Conservation (phyloP, 2,113 vertebrate genomes). For the Hippocampus abdominalis region DNA sequence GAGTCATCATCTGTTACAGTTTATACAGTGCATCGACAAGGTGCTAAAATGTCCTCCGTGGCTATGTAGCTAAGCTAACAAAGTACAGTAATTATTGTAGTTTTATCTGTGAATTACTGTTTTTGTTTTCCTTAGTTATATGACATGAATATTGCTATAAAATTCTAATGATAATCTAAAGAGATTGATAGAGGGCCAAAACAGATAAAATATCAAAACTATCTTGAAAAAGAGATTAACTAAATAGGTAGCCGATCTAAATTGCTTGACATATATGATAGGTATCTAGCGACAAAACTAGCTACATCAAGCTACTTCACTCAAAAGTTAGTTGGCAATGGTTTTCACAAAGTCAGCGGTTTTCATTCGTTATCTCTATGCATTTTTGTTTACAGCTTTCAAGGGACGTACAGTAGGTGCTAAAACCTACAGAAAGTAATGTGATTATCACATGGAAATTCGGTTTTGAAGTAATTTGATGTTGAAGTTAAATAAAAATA, state of each 20-base stretch:
- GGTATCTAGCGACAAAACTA: neutral
- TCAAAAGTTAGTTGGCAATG: slow-evolving; percentile 38
- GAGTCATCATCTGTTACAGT: neutral
- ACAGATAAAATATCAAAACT: too few relatives aligned
- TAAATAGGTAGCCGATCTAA: too few relatives aligned
- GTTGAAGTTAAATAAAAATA: slow-evolving; percentile 39
- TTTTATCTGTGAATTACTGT: too few relatives aligned
- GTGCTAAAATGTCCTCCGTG: neutral
- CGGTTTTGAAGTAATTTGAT: slow-evolving; percentile 39
- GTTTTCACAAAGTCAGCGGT: slow-evolving; percentile 7
- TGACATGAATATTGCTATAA: too few relatives aligned
- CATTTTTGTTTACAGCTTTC: slow-evolving; percentile 27
- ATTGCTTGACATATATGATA: too few relatives aligned
- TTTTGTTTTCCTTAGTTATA: too few relatives aligned
- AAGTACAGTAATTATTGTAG: too few relatives aligned
- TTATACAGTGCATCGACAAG: too few relatives aligned
- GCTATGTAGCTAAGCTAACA: too few relatives aligned
- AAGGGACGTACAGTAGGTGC: slow-evolving; percentile 25
- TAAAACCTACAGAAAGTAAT: slow-evolving; percentile 40
- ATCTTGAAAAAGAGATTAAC: too few relatives aligned
- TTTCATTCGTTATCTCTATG: slow-evolving; percentile 3
- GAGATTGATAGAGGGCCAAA: too few relatives aligned
- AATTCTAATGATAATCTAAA: too few relatives aligned
- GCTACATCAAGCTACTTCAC: slow-evolving; percentile 25
- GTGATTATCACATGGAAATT: slow-evolving; percentile 39